Conservation (phyloP, 2,113 vertebrate species). For the Triplophysa rosa region DNA sequence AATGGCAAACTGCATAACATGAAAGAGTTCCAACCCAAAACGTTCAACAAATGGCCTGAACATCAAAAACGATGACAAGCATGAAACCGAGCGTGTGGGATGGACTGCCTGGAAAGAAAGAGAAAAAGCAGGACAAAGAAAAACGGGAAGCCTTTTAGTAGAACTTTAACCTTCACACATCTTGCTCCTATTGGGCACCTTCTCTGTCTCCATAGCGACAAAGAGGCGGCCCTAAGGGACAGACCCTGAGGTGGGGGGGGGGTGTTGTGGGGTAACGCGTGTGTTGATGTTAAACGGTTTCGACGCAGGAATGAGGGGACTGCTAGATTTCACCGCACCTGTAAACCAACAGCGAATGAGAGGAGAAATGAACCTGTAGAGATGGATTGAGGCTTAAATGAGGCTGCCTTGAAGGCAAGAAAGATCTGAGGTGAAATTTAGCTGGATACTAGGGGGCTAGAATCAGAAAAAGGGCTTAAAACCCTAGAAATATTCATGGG, state of each 20-base stretch:
- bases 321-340: conserved; percentile 39
- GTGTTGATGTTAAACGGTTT: conserved; percentile 54
- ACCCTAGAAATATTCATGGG: neutral
- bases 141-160: conserved; percentile 32
- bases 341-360: conserved; percentile 17
- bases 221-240: conserved; percentile 63
- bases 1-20: neutral
- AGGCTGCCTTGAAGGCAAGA: conserved; percentile 28
- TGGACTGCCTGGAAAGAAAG: neutral
- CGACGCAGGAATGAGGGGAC: conserved; percentile 22
- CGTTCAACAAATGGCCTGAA: neutral
- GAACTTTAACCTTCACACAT: conserved; percentile 74
- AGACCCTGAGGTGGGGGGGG: conserved; percentile 60
- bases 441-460: neutral
- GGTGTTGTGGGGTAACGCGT: neutral
- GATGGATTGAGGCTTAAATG: conserved; percentile 31
- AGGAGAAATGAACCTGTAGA: conserved; percentile 32
- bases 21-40: neutral
- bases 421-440: conserved; percentile 22
- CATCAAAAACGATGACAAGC: neutral
- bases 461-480: neutral
- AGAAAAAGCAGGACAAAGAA: neutral
- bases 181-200: conserved; percentile 56
- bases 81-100: neutral
- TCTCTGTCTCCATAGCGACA: conserved; percentile 74